Evolutionary conservation across 37 sponge, comb jelly and placozoan genomes (phyloP).

Genomic region (Haliclona indistincta): DNA sequence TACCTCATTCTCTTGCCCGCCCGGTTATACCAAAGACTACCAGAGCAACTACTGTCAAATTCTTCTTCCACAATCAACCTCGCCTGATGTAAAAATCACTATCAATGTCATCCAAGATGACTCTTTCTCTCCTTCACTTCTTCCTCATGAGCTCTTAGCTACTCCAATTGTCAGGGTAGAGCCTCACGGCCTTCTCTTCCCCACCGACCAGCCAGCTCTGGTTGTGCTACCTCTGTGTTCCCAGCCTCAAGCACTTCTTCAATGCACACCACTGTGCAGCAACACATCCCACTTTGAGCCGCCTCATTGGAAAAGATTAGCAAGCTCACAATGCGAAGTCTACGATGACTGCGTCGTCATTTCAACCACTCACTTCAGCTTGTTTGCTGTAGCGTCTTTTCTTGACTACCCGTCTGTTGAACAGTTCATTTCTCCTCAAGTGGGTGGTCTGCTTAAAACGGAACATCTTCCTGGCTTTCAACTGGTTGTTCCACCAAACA

Average conservation of each 20-base stretch:
- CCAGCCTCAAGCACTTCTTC: background rate
- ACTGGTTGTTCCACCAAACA: slow-evolving; percentile 16
- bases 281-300: slow-evolving; percentile 16
- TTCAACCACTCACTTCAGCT: slow-evolving; percentile 54
- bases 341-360: slow-evolving; percentile 37
- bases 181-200: slow-evolving; percentile 48
- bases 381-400: slow-evolving; percentile 40
- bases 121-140: slow-evolving; percentile 36
- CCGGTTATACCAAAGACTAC: background rate
- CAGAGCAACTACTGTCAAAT: slow-evolving; percentile 1
- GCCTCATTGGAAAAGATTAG: slow-evolving; percentile 21
- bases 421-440: slow-evolving; percentile 2
- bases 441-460: slow-evolving; percentile 13
- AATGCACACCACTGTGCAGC: slow-evolving; percentile 42
- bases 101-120: slow-evolving; percentile 26
- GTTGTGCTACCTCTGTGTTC: slow-evolving; percentile 49
- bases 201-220: slow-evolving; percentile 40
- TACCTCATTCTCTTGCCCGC: no score
- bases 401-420: slow-evolving; percentile 24
- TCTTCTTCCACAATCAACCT: slow-evolving; percentile 7
- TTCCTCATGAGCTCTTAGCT: slow-evolving; percentile 23
- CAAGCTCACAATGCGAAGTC: background rate
- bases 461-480: slow-evolving; percentile 42
- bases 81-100: background rate
- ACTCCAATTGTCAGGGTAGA: slow-evolving; percentile 49